Evolutionary conservation across 37 sponge, comb jelly and placozoan species (phyloP), one percentile per base, ranked within the genome.

Genomic region (Axinella damicornis): DNA sequence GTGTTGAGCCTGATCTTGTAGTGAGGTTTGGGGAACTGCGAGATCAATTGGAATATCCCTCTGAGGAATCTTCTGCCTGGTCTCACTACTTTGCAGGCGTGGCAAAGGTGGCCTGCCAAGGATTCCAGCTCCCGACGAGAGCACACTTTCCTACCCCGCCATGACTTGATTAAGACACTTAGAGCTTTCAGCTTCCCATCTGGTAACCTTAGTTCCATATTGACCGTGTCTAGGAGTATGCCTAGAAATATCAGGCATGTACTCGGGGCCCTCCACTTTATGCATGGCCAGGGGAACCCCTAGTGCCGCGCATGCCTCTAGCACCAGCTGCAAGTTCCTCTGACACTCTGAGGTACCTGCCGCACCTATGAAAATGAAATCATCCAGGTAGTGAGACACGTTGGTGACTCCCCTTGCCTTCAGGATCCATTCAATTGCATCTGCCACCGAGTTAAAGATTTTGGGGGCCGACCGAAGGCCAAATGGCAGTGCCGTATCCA

Each of bases 21-120:
- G 65, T 77, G 64, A 6, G 2, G 20, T 64, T 40, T 36, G 2
- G 5, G 39, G 5, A 61, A 61, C 22, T 35, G 40, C 1, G 78
- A 31, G 9, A 77, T 5, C 9, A 77, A 30, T 6, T 40, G 27
- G n/a, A 77, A 77, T n/a, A 77, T 13, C 13, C 78, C 65, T 24
- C 78, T 31, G 25, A 77, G 64, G 24, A 77, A 77, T 14, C 64
- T 35, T 20, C 78, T 61, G 2, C 78, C 78, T 9, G 65, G 65
- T 35, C 46, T 60, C 0, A 77, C 59, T 25, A 77, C 78, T 20
- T 77, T 77, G 5, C 64, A 61, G 5, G 78, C 78, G n/a, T 77
- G 78, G 41, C 35, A 32, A 5, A 77, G 78, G 25, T 77, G n/a
- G 1, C 78, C 78, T 2, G 78, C 46, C 38, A 77, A 59, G 5